phyloP scores from a whole-genome alignment of 2,797 vertebrate genomes.

The Synanceia verrucosa region DNA sequence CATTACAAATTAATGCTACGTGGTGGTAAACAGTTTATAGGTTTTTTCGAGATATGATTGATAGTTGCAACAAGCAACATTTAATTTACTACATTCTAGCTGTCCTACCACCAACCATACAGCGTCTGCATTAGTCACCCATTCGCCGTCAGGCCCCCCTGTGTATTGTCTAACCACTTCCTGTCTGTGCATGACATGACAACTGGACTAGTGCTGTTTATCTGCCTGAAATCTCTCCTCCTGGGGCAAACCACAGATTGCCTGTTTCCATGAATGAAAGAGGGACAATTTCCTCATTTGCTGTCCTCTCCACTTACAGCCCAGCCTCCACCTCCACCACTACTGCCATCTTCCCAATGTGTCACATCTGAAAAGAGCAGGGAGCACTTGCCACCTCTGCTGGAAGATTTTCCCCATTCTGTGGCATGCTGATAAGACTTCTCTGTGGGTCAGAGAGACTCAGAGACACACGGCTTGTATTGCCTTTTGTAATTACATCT shows the following conservation, averaged over 20 bases:
- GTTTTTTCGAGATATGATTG: slow-evolving; percentile 1
- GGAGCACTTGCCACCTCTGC: slow-evolving; percentile 54
- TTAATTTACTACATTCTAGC: background rate
- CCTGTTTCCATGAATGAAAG: slow-evolving; percentile 27
- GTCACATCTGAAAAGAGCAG: slow-evolving; percentile 68
- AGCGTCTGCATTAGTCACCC: background rate
- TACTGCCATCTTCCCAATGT: slow-evolving; percentile 54
- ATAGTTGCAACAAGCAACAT: slow-evolving; percentile 1
- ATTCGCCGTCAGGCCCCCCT: background rate
- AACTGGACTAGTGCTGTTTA: slow-evolving; percentile 29
- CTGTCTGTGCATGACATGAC: slow-evolving; percentile 18
- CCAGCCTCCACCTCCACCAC: slow-evolving; percentile 19
- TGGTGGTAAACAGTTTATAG: background rate
- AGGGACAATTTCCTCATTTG: slow-evolving; percentile 49
- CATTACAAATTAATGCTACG: slow-evolving; percentile 13
- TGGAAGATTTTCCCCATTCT: slow-evolving; percentile 67
- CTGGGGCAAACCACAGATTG: slow-evolving; percentile 25
- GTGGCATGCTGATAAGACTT: slow-evolving; percentile 76
- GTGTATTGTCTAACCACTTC: background rate
- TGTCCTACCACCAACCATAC: background rate
- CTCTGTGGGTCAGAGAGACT: slow-evolving; percentile 73
- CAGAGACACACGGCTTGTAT: slow-evolving; percentile 64
- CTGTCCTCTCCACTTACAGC: slow-evolving; percentile 36
- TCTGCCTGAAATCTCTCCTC: slow-evolving; percentile 37
- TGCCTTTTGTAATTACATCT: slow-evolving; percentile 80